Evolutionary conservation across 2,888 invertebrate species (phyloP), one percentile per base, ranked within the genome.

Genomic region (Mayetiola destructor): DNA sequence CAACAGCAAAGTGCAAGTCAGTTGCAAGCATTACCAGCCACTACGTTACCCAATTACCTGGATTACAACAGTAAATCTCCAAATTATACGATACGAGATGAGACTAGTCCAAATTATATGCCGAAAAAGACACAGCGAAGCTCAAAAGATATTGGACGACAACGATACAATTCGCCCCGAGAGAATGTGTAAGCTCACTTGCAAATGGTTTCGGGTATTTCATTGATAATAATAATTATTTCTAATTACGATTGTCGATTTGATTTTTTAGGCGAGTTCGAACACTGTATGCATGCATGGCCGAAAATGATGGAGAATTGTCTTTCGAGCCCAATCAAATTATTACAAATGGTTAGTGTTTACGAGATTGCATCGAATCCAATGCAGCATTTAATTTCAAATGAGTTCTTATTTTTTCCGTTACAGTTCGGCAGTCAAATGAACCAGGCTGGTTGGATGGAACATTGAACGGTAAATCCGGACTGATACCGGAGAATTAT

Each of bases 371-470:
- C 3, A 18, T 18, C 16, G 10, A 37, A 18, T 54, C 10, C 21
- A 32, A 29, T 48, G 52, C 36, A 42, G n/a, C 9, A 55, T 21
- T 36, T n/a, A 54, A 18, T 54, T 20, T 3, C 27, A 5, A 21
- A 23, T 37, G 14, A 40, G 39, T 37, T 42, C 18, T 27, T 29
- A 27, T 54, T 53, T 32, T 56, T 57, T 59, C 48, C 18, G 40
- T 75, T 56, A 5, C 73, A 92, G 92, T 92, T 59, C 83, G 86
- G 66, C 80, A 83, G 63, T 94, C 94, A 23, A 84, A 88, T 67
- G 97, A 97, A 75, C 95, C 95, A 20, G 96, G 97, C 64, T 97
- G 97, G 97, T 77, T 97, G 67, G 92, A 95, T 72, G 97, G 97
- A 62, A 87, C 88, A 57, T 77, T 96, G 63, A 85, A 90, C 73